A percentile compares a stretch with the other conserved stretches of the same genome.
Conservation (phyloP, 2,797 vertebrate species). For the Acanthurus tractus region DNA sequence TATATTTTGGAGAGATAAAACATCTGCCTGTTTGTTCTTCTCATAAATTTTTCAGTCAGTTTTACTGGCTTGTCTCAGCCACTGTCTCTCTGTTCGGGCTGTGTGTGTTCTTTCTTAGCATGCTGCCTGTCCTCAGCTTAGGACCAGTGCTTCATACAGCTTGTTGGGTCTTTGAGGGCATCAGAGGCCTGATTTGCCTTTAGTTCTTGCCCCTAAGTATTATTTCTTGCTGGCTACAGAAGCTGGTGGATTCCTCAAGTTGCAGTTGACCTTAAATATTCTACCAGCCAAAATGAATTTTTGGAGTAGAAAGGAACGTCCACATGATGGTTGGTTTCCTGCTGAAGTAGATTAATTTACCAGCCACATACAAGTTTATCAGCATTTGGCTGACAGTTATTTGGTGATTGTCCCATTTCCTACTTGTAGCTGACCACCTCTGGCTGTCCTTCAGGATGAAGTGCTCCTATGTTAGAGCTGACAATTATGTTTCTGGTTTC, state of each 20-base stretch:
- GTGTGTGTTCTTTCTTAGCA: conserved; percentile 60
- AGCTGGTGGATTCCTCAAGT: conserved; percentile 43
- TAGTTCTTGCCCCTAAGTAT: conserved; percentile 9
- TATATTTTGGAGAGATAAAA: conserved; percentile 86
- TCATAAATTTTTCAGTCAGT: conserved; percentile 82
- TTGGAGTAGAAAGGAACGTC: conserved; percentile 56
- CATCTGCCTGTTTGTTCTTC: conserved; percentile 82
- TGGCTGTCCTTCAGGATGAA: conserved; percentile 12
- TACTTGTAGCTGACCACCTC: neutral
- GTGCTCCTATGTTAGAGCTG: neutral
- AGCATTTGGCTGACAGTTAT: conserved; percentile 44
- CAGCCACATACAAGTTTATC: conserved; percentile 64
- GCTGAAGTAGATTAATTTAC: conserved; percentile 62
- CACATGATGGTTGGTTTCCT: conserved; percentile 63
- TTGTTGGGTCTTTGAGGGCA: conserved; percentile 49
- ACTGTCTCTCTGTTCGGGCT: conserved; percentile 63
- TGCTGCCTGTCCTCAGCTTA: conserved; percentile 57
- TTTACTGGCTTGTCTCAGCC: conserved; percentile 78
- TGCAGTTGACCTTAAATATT: conserved; percentile 57
- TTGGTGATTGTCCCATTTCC: conserved; percentile 52
- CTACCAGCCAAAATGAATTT: conserved; percentile 50
- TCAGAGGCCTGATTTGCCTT: conserved; percentile 13
- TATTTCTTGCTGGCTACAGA: conserved; percentile 22
- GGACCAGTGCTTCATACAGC: conserved; percentile 43
- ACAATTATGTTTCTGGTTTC: conserved; percentile 32